These are phyloP conservation scores for Oreamnos americanus DNA, from an alignment of 2,113 vertebrate species.

Conservation along the genomic window DNA sequence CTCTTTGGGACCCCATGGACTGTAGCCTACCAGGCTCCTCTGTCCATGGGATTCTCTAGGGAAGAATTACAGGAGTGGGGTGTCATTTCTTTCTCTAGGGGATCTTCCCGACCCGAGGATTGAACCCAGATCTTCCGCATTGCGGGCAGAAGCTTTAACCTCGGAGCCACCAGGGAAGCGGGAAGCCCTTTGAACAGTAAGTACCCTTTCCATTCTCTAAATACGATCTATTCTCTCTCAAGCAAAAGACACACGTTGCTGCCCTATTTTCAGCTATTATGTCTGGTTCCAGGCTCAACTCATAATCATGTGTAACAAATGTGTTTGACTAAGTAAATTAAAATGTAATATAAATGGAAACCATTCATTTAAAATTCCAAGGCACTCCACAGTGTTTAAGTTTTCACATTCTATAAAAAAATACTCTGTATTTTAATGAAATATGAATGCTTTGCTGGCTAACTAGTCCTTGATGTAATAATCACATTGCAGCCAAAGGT, in stretches of 20 bases:
- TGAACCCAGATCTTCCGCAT: neutral
- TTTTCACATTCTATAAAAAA: constrained; percentile 75
- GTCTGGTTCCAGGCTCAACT: constrained; percentile 36
- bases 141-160: neutral
- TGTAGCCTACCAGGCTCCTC: neutral
- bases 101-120: neutral
- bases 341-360: constrained; percentile 66
- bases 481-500: constrained; percentile 70
- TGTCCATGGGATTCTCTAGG: neutral
- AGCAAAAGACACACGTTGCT: neutral
- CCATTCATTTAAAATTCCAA: constrained; percentile 63
- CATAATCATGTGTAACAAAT: constrained; percentile 52
- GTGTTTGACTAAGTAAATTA: constrained; percentile 64
- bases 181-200: neutral
- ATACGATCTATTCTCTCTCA: neutral
- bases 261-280: neutral
- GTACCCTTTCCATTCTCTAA: neutral
- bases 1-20: neutral
- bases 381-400: constrained; percentile 69
- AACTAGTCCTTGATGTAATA: constrained; percentile 79
- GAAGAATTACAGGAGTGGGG: neutral
- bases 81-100: neutral
- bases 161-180: neutral
- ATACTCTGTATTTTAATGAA: constrained; percentile 78
- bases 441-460: constrained; percentile 76